These are phyloP conservation scores for Cancer borealis DNA, from an alignment of 2,888 invertebrate species.

Conservation along the genomic window DNA sequence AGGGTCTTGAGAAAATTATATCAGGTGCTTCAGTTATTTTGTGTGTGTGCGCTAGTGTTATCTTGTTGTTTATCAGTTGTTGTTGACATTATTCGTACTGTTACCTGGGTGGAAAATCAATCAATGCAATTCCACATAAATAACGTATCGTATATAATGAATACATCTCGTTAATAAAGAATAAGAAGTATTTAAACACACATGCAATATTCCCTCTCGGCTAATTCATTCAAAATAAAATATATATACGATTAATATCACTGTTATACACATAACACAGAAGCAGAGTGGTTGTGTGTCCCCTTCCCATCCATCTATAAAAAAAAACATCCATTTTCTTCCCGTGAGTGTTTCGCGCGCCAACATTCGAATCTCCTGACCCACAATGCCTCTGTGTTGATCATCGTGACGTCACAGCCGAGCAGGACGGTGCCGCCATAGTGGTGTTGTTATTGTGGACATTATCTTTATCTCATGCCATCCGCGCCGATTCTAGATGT, in stretches of 20 bases:
- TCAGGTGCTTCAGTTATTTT: background rate
- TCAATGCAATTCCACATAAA: background rate
- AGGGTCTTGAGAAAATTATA: background rate
- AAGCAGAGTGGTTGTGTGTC: background rate
- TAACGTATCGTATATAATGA: too few species aligned
- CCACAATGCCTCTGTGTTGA: constrained; percentile 74
- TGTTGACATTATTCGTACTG: background rate
- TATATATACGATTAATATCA: too few species aligned
- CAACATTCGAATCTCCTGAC: constrained; percentile 66
- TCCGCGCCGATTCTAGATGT: constrained; percentile 72
- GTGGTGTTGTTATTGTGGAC: constrained; percentile 68
- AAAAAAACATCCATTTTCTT: background rate
- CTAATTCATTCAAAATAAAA: too few species aligned
- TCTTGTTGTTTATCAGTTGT: background rate
- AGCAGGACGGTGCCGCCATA: constrained; percentile 73
- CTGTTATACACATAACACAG: too few species aligned
- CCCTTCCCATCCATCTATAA: background rate
- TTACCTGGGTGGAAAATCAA: background rate
- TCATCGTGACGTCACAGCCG: constrained; percentile 76
- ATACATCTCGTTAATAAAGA: too few species aligned
- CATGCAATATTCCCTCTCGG: too few species aligned
- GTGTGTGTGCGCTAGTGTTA: background rate
- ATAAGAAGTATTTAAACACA: too few species aligned
- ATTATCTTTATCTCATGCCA: constrained; percentile 72
- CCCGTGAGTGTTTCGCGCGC: constrained; percentile 17